These are phyloP conservation scores for Diachasmimorpha longicaudata DNA, from an alignment of 1,140 invertebrate genomes.

Conservation along the genomic window DNA sequence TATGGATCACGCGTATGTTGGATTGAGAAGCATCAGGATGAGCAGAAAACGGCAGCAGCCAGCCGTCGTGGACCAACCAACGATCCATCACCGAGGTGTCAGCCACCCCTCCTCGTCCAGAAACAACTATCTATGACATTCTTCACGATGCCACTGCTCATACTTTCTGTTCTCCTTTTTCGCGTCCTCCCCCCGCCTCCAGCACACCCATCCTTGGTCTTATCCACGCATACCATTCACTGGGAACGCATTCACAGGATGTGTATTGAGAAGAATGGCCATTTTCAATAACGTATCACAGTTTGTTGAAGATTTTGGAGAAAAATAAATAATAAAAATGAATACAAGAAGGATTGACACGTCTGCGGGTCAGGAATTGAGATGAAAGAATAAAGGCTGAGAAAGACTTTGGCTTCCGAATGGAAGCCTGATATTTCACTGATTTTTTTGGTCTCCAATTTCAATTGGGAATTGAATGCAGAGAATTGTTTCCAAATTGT, in stretches of 20 bases:
- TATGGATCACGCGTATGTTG: not conserved
- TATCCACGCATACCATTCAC: not conserved
- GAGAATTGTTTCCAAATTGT: too few relatives aligned
- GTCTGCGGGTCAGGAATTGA: too few relatives aligned
- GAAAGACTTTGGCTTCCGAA: too few relatives aligned
- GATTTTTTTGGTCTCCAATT: too few relatives aligned
- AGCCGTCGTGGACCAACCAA: constrained; percentile 47
- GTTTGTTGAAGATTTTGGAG: too few relatives aligned
- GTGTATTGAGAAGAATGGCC: too few relatives aligned
- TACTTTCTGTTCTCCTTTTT: constrained; percentile 13
- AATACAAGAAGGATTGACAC: too few relatives aligned
- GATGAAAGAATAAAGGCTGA: too few relatives aligned
- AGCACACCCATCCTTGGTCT: not conserved
- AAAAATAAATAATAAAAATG: too few relatives aligned
- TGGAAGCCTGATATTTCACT: too few relatives aligned
- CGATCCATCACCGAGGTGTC: constrained; percentile 60
- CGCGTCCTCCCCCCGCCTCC: not conserved
- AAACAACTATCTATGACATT: constrained; percentile 63
- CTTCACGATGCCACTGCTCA: constrained; percentile 50
- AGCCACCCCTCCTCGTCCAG: constrained; percentile 50
- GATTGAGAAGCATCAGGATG: not conserved
- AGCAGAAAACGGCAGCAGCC: constrained; percentile 37
- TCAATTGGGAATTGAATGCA: too few relatives aligned
- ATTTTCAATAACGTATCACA: too few relatives aligned
- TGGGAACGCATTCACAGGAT: not conserved